These are phyloP conservation scores for Heliocidaris tuberculata DNA, from an alignment of 35 echinoderm and acorn worm species.

Conservation along the genomic window DNA sequence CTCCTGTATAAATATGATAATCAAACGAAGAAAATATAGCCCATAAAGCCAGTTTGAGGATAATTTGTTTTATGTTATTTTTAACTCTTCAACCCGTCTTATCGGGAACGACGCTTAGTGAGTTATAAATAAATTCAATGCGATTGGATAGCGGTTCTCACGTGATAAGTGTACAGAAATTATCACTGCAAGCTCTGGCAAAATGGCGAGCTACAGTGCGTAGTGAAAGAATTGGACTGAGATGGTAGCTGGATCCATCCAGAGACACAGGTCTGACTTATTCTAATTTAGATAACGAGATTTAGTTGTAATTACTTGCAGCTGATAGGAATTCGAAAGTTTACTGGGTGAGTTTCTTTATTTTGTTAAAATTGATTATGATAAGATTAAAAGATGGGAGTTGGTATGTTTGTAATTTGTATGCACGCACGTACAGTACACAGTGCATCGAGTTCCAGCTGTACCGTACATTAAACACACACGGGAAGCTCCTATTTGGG, in stretches of 20 bases:
- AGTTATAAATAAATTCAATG: conserved; percentile 38
- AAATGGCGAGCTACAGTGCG: conserved; percentile 21
- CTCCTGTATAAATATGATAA: no score
- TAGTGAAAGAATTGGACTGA: background rate
- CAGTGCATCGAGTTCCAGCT: no score
- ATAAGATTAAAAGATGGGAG: background rate
- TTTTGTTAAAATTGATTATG: background rate
- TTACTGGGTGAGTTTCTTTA: background rate
- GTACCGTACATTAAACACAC: no score
- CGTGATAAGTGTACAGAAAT: background rate
- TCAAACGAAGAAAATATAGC: background rate
- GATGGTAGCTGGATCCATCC: background rate
- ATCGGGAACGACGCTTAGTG: conserved; percentile 22
- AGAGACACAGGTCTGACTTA: background rate
- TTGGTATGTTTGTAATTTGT: background rate
- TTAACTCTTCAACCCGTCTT: background rate
- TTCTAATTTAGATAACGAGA: background rate
- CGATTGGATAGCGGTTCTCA: conserved; percentile 12
- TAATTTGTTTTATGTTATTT: background rate
- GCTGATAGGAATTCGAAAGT: background rate
- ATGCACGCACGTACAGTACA: background rate
- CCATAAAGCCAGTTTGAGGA: background rate
- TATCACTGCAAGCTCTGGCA: background rate
- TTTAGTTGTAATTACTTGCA: background rate
- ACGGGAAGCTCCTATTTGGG: no score